phyloP scores from a whole-genome alignment of 2,888 invertebrate species.

The Polyommatus iphigenia region DNA sequence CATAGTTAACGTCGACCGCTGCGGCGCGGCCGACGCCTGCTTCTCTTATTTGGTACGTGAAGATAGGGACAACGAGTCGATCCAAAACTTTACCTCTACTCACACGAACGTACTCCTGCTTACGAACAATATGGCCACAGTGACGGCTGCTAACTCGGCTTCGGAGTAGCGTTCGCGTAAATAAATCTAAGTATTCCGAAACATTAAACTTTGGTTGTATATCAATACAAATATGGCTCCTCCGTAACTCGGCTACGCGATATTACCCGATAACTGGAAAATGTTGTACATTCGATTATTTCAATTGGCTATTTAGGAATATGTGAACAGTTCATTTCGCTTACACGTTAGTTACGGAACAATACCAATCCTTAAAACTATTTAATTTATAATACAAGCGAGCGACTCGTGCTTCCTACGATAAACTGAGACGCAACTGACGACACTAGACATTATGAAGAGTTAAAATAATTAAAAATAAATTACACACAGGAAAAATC shows the following conservation, averaged over 20 bases:
- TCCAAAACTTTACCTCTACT: constrained; percentile 8
- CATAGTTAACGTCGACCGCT: constrained; percentile 49
- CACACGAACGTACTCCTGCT: not conserved
- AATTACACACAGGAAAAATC: constrained; percentile 72
- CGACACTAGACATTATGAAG: constrained; percentile 59
- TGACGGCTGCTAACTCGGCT: not conserved
- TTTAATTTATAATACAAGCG: constrained; percentile 28
- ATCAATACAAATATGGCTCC: constrained; percentile 27
- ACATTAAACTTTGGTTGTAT: constrained; percentile 25
- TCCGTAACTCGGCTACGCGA: constrained; percentile 26
- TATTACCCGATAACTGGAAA: constrained; percentile 25
- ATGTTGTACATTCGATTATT: constrained; percentile 24
- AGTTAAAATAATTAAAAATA: constrained; percentile 66
- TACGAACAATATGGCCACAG: not conserved
- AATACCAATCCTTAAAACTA: constrained; percentile 31
- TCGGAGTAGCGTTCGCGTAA: not conserved
- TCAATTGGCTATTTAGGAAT: constrained; percentile 16
- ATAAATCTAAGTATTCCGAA: constrained; percentile 24
- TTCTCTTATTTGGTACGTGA: constrained; percentile 75
- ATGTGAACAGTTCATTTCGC: constrained; percentile 23
- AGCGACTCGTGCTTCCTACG: constrained; percentile 28
- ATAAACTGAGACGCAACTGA: constrained; percentile 46
- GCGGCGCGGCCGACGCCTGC: constrained; percentile 41
- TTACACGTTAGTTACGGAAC: constrained; percentile 26
- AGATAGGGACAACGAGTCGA: constrained; percentile 39